Conservation (phyloP, 2,797 vertebrate species). For the Nyctalus aviator region DNA sequence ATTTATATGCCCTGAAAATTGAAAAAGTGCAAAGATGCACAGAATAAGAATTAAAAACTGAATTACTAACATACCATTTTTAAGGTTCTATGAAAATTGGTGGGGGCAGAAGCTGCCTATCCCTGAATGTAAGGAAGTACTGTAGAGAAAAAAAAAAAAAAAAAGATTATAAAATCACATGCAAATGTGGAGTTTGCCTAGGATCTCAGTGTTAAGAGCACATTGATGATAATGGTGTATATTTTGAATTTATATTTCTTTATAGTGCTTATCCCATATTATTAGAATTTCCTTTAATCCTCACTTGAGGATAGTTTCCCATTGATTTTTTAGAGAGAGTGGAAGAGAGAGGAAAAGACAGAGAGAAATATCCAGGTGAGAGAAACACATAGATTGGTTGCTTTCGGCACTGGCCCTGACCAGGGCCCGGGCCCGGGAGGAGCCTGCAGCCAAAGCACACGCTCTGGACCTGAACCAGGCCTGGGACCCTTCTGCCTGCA, state of each 20-base stretch:
- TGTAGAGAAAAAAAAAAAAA: not conserved
- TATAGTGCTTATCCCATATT: not conserved
- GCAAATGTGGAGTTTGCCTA: accelerated
- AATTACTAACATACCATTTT: not conserved
- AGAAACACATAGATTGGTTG: no score
- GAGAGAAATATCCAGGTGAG: no score
- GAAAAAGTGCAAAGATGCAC: not conserved
- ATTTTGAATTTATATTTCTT: not conserved
- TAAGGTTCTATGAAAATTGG: not conserved
- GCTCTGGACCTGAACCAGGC: no score
- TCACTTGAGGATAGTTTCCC: no score
- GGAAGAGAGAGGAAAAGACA: no score
- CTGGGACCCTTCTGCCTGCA: no score
- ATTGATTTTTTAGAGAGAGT: no score
- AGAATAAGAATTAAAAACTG: not conserved
- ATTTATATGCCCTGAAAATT: not conserved
- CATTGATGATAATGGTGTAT: not conserved
- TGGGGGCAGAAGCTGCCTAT: not conserved
- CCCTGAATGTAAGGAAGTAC: not conserved
- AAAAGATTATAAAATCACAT: not conserved
- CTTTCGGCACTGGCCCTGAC: no score
- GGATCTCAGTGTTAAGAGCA: not conserved
- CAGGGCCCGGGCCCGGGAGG: no score
- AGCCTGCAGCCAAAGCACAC: no score
- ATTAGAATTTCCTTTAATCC: not conserved